Evolutionary conservation across 1,140 invertebrate species (phyloP), one percentile per base, ranked within the genome.

Genomic region (Pentalonia nigronervosa): DNA sequence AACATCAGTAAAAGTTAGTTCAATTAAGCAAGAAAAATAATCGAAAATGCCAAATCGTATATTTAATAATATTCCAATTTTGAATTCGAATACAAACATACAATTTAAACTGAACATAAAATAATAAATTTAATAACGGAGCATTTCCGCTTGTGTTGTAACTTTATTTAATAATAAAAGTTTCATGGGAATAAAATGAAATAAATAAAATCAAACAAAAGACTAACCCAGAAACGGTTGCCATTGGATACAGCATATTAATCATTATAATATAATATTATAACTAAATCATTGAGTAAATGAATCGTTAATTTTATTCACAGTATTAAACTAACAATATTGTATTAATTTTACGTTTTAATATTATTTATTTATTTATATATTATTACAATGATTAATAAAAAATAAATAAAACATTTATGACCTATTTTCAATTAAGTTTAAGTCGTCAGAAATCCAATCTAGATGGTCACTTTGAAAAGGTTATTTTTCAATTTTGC

Each of bases 101-200:
- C 20, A 90, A 90, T 60, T 90, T 45, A n/a, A 90, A 60, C 89
- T 60, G n/a, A 67, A 90, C 89, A 90, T 47, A 67, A 60, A 67
- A 67, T 90, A 90, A 90, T 90, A 90, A 67, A 90, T 90, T 90
- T 90, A 90, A 90, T 67, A 67, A 90, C 89, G 41, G 41, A 21
- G 36, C 36, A 20, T 90, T 90, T 90, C 67, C 30, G 23, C 56
- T 90, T n/a, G 89, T 45, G 14, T 60, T 47, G 3, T 89, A 90
- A 90, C 56, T 45, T 90, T 90, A 90, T 90, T 90, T 90, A 67
- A 90, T 90, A 90, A 90, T 41, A 67, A 67, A 90, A 90, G 89
- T 90, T 90, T 67, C 89, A n/a, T 20, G 89, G 6, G 53, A 90
- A 89, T 89, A 90, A 90, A 90, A 60, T 60, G 25, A 41, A 90